Evolutionary conservation across 1,140 invertebrate species (phyloP), one percentile per base, ranked within the genome.

Genomic region (Drosophila serrata): DNA sequence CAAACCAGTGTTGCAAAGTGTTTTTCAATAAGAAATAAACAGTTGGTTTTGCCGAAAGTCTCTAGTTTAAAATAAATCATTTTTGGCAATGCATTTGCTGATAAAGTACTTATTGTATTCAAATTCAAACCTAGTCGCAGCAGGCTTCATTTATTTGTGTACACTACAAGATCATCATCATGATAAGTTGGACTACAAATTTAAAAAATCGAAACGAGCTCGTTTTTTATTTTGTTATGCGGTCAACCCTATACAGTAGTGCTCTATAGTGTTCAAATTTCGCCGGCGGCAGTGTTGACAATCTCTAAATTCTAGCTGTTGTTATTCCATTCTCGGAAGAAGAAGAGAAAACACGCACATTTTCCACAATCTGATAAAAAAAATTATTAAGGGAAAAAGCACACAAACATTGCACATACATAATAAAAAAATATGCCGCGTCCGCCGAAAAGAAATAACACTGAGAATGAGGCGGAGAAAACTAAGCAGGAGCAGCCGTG

Each of bases 301-400:
- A 78, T 74, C 68, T 65, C 75, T 43, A 82, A 87, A 88, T 87
- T 87, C 72, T 69, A 64, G 76, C 70, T 84, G 84, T 75, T 75
- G 74, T 79, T 64, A 63, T 74, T 76, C 67, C 43, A 56, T 70
- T 82, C 33, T 46, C 60, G 51, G 45, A 78, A 78, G 64, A 87
- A 81, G 82, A 63, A 81, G 78, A 79, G 63, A 78, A 88, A 76
- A 82, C 84, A 84, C 84, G 85, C 82, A 87, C 82, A 87, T 87
- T 87, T 86, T 80, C 75, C 56, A 65, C 70, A 80, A 46, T 64
- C 45, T 17, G 59, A 55, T 35, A 42, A 53, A 39, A 13, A 45
- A 27, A 31, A 65, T 67, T 43, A 53, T 45, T 67, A 15, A 53
- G 68, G 53, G 35, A 51, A 64, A 31, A 67, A 48, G 37, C 15